Base-by-base conservation (phyloP, 2,797 vertebrate species). In the Echeneis naucrates region DNA sequence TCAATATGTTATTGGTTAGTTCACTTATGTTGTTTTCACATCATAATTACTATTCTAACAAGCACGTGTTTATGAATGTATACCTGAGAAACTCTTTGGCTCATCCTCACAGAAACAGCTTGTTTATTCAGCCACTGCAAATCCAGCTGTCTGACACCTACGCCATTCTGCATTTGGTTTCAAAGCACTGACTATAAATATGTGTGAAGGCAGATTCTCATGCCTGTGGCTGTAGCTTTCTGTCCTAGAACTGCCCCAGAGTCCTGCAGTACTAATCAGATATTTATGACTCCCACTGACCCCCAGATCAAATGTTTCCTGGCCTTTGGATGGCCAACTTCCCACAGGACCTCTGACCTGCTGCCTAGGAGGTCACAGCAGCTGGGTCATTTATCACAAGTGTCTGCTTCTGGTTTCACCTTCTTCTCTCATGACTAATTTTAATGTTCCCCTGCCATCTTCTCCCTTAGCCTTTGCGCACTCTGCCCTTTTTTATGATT, bases 321-420 rank as follows among this genome's bases (percentile, higher is more conserved):
- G 61, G 51, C 48, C 50, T 84, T 72, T 83, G 81, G 87, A 86
- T 82, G 85, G 78, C 78, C 80, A 69, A 86, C 85, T 72, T 77
- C 56, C 44, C 51, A n/a, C 33, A 58, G 4, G 76, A 85, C 90
- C 89, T 78, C 68, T 87, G 80, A 87, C 81, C 87, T 55, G 35
- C 55, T 64, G 60, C 69, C 75, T 61, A 32, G 51, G 72, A 86
- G 84, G 84, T 91, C 87, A 86, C 58, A 63, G 77, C 73, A 72
- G 85, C 83, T 80, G 72, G 7, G 66, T 66, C 61, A 63, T 88
- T 86, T 27, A 80, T 89, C 84, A 89, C 56, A 60, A 69, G 51
- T 64, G 71, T 80, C 71, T 1, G 0, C 79, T 70, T 88, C 77
- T 63, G 75, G 77, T 83, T 80, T 82, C 81, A 42, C 61, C 37